Evolutionary conservation across 2,888 invertebrate genomes (phyloP).

Genomic region (Pyralis farinalis): DNA sequence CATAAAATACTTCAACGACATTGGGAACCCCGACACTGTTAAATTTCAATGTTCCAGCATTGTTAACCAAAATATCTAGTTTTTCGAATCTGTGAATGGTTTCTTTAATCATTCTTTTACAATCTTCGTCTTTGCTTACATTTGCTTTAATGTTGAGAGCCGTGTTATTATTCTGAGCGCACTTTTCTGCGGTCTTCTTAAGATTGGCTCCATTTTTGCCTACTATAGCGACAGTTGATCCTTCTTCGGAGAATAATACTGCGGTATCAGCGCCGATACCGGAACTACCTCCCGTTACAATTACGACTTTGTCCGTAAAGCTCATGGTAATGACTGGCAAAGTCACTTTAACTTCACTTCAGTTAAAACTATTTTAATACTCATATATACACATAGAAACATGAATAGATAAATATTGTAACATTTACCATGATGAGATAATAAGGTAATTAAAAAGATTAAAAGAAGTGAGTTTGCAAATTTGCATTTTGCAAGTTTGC

Average conservation of each 20-base stretch:
- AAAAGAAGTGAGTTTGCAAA: too few species aligned
- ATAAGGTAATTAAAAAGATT: too few species aligned
- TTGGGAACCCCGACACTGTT: slow-evolving; percentile 12
- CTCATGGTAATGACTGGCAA: not conserved
- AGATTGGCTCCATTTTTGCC: slow-evolving; percentile 25
- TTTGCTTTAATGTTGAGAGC: slow-evolving; percentile 22
- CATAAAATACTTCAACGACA: slow-evolving; percentile 19
- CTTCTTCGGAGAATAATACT: slow-evolving; percentile 16
- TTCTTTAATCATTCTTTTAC: slow-evolving; percentile 18
- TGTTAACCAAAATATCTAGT: slow-evolving; percentile 28
- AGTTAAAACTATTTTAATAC: too few species aligned
- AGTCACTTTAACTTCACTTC: too few species aligned
- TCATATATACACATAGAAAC: too few species aligned
- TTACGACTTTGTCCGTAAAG: slow-evolving; percentile 15
- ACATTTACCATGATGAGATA: too few species aligned
- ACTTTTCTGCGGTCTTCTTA: slow-evolving; percentile 17
- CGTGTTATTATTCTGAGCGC: slow-evolving; percentile 12
- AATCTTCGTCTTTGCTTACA: slow-evolving; percentile 21
- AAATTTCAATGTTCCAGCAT: slow-evolving; percentile 18
- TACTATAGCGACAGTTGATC: slow-evolving; percentile 23
- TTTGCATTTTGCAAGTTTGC: too few species aligned
- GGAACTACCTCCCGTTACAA: slow-evolving; percentile 25
- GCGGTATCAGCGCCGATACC: slow-evolving; percentile 25
- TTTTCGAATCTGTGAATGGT: slow-evolving; percentile 23
- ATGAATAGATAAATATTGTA: too few species aligned